These are phyloP conservation scores for Xestia sexstrigata DNA, from an alignment of 2,888 invertebrate genomes.

Conservation along the genomic window DNA sequence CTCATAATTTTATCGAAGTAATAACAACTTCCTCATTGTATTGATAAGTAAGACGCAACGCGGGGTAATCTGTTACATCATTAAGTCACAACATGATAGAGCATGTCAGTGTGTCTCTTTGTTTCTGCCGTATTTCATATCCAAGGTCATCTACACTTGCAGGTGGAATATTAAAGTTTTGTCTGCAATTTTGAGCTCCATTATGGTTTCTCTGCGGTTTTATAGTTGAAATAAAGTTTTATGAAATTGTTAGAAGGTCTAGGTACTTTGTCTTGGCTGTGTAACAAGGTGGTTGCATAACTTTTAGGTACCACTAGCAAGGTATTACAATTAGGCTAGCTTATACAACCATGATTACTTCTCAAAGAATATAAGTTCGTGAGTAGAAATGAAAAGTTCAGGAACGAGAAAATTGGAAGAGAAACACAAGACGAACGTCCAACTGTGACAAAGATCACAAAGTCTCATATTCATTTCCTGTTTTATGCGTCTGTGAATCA, in stretches of 20 bases:
- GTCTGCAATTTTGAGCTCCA: constrained; percentile 50
- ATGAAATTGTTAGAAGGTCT: constrained; percentile 41
- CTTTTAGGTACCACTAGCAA: not conserved
- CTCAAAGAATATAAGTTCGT: not conserved
- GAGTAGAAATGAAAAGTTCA: not conserved
- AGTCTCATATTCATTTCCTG: constrained; percentile 37
- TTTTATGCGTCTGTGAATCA: constrained; percentile 36
- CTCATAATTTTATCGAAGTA: constrained; percentile 45
- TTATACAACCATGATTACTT: not conserved
- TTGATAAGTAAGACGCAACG: constrained; percentile 43
- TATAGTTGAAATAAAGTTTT: constrained; percentile 48
- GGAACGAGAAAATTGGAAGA: constrained; percentile 15
- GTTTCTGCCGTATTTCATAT: constrained; percentile 40
- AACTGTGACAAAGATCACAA: constrained; percentile 14
- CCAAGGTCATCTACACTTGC: constrained; percentile 55
- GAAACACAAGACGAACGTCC: not conserved
- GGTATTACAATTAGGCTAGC: constrained; percentile 2
- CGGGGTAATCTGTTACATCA: constrained; percentile 38
- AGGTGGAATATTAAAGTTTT: constrained; percentile 53
- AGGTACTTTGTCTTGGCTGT: constrained; percentile 37
- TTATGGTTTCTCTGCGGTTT: constrained; percentile 47
- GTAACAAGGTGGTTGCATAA: constrained; percentile 18
- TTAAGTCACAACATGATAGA: constrained; percentile 38
- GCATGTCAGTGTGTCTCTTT: constrained; percentile 35
- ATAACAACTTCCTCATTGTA: constrained; percentile 56